Conservation (phyloP, 2,113 vertebrate species). For the Emydocephalus ijimae region DNA sequence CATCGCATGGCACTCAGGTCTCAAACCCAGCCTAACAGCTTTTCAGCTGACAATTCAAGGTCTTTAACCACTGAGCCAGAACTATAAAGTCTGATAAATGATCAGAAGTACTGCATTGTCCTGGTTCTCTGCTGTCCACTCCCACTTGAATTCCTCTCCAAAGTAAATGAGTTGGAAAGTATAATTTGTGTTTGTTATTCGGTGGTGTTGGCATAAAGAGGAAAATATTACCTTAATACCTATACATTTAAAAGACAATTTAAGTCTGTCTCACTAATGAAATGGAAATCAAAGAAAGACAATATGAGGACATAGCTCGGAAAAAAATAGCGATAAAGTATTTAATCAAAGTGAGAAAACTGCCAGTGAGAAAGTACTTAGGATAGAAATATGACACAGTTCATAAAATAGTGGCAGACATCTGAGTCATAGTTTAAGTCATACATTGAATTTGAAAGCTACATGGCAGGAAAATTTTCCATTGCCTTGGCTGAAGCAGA, state of each 20-base stretch:
- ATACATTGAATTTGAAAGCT: not conserved
- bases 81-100: not conserved
- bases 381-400: not conserved
- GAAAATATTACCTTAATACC: not conserved
- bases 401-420: not conserved
- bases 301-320: not conserved
- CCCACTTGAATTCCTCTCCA: not conserved
- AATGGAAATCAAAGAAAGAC: not conserved
- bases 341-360: not conserved
- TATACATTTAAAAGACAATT: not conserved
- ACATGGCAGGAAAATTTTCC: not conserved
- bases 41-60: not conserved
- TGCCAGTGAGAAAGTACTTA: not conserved
- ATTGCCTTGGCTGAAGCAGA: not conserved
- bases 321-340: not conserved
- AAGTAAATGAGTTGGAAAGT: not conserved
- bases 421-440: not conserved
- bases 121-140: not conserved
- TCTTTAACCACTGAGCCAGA: not conserved
- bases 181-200: not conserved
- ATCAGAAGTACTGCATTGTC: not conserved
- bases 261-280: not conserved
- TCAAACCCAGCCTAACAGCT: not conserved
- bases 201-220: not conserved
- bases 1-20: not conserved